These are phyloP conservation scores for Sardinella longiceps DNA, from an alignment of 2,797 vertebrate species.

Conservation along the genomic window DNA sequence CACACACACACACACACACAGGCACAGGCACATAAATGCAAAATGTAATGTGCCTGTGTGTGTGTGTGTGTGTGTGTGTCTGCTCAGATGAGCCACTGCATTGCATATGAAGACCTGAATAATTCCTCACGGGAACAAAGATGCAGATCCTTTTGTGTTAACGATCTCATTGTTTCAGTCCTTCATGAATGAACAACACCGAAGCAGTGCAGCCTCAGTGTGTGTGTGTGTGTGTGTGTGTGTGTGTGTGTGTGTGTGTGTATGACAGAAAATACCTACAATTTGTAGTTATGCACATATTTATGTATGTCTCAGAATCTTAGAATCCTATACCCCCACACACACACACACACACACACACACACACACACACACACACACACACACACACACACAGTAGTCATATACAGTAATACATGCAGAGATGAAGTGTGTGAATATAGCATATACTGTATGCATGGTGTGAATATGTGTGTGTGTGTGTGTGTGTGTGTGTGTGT, in stretches of 20 bases:
- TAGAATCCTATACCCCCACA: too few species aligned
- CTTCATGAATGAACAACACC: conserved; percentile 7
- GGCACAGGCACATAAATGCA: conserved; percentile 31
- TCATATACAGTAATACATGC: too few species aligned
- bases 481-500: neutral
- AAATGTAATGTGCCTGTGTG: conserved; percentile 27
- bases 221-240: conserved; percentile 7
- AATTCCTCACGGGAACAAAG: conserved; percentile 4
- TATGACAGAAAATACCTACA: neutral
- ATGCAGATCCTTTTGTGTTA: conserved; percentile 26
- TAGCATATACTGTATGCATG: neutral
- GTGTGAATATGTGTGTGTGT: neutral
- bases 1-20: neutral
- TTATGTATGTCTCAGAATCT: too few species aligned
- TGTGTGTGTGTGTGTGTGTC: neutral
- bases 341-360: too few species aligned
- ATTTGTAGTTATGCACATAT: neutral
- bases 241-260: neutral
- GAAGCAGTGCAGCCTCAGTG: neutral
- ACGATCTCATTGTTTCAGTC: conserved; percentile 25
- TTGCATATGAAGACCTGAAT: conserved; percentile 30
- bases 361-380: too few species aligned
- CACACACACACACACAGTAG: too few species aligned
- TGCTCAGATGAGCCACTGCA: conserved; percentile 14
- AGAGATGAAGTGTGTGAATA: too few species aligned